Percentiles rank a stretch among this genome's conserved stretches.
Evolutionary conservation across 2,113 vertebrate species (phyloP).

Genomic region (Manacus vitellinus): DNA sequence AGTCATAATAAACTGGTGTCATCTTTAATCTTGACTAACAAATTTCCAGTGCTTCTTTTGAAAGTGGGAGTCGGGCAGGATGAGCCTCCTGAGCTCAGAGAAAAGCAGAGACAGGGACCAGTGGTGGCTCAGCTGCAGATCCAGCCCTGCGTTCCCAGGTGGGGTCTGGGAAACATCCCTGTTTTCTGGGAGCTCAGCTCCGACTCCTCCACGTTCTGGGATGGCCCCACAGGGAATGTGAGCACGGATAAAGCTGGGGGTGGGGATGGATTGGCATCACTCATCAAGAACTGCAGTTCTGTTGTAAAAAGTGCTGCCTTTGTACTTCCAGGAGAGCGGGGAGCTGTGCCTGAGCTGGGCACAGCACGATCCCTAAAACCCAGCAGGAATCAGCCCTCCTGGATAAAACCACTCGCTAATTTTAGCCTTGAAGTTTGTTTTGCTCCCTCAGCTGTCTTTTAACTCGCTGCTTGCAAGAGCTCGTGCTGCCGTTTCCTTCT

Average conservation of each 20-base stretch:
- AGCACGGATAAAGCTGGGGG: rapidly evolving
- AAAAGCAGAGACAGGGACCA: too few species aligned
- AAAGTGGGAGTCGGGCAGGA: too few species aligned
- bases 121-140: background rate
- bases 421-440: background rate
- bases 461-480: background rate
- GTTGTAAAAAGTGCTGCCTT: background rate
- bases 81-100: background rate
- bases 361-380: background rate
- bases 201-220: background rate
- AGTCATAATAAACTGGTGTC: background rate
- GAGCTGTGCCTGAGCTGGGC: background rate
- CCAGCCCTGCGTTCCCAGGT: rapidly evolving
- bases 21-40: background rate
- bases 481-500: background rate
- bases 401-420: background rate
- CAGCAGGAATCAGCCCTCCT: background rate
- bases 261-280: rapidly evolving
- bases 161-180: background rate
- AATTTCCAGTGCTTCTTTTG: background rate
- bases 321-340: background rate
- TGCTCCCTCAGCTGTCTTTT: background rate
- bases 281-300: background rate
- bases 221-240: rapidly evolving
- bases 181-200: background rate